Evolutionary conservation across 2,797 vertebrate genomes (phyloP).

Genomic region (Pipistrellus pipistrellus): DNA sequence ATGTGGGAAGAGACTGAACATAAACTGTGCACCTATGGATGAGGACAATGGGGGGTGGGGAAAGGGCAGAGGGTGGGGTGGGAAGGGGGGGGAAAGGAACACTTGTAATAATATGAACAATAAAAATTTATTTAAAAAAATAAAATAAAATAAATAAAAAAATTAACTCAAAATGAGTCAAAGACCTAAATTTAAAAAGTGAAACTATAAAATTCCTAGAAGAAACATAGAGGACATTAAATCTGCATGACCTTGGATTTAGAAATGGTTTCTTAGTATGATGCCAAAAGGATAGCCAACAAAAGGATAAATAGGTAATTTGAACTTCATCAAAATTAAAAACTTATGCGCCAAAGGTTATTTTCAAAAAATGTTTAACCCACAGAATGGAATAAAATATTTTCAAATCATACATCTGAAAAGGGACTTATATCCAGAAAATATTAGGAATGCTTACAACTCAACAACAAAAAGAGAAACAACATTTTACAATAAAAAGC

Average conservation of each 20-base stretch:
- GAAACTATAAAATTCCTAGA: neutral
- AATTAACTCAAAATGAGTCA: neutral
- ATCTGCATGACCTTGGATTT: neutral
- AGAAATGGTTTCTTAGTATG: neutral
- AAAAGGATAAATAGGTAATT: neutral
- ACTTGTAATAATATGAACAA: too few relatives aligned
- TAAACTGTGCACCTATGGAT: too few relatives aligned
- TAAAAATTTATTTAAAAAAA: too few relatives aligned
- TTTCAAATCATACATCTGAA: neutral
- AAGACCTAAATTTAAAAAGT: constrained; percentile 27
- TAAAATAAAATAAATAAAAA: too few relatives aligned
- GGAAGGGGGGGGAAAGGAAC: too few relatives aligned
- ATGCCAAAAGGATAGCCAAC: neutral
- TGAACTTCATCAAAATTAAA: neutral
- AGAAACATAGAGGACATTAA: neutral
- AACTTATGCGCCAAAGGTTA: neutral
- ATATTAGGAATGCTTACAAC: neutral
- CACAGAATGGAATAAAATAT: neutral
- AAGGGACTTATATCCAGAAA: neutral
- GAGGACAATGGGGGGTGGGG: too few relatives aligned
- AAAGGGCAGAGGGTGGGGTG: too few relatives aligned
- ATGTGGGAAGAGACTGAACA: too few relatives aligned
- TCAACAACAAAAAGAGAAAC: neutral
- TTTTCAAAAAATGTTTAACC: neutral
- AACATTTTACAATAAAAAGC: constrained; percentile 33